Evolutionary conservation across 2,113 vertebrate species (phyloP).

Genomic region (Piprites chloris): DNA sequence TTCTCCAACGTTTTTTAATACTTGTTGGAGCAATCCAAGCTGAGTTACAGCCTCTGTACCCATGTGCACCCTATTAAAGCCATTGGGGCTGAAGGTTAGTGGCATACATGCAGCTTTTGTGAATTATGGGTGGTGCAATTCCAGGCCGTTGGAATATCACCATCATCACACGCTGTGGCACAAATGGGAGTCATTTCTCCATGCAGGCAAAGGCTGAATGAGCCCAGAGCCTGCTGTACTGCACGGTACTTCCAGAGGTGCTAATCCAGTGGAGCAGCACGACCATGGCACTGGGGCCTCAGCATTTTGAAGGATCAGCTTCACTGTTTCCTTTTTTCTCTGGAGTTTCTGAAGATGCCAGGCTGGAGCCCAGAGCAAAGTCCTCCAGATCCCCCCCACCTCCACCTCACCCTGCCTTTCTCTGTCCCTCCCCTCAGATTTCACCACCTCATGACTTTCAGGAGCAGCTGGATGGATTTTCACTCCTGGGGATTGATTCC

Average conservation of each 20-base stretch:
- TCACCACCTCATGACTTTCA: neutral
- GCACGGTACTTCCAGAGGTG: neutral
- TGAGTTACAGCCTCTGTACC: neutral
- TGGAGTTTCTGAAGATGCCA: neutral
- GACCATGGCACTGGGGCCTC: neutral
- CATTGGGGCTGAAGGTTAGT: conserved; percentile 28
- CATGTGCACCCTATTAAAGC: conserved; percentile 2
- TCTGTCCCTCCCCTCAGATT: neutral
- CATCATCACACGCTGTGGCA: conserved; percentile 1
- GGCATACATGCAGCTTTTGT: conserved; percentile 33
- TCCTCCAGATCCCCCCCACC: no score
- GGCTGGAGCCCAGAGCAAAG: neutral
- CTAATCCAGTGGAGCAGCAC: neutral
- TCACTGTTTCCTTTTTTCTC: neutral
- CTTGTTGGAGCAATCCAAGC: neutral
- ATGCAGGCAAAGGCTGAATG: conserved; percentile 3
- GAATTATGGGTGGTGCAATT: conserved; percentile 18
- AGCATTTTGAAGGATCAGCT: neutral
- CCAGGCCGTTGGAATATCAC: conserved; percentile 6
- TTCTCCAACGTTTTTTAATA: neutral
- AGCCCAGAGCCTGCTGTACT: neutral
- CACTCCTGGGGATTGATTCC: neutral
- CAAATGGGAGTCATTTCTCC: conserved; percentile 34
- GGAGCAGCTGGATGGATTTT: neutral
- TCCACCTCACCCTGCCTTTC: neutral